Conservation (phyloP, 2,113 vertebrate genomes). For the Coregonus clupeaformis region DNA sequence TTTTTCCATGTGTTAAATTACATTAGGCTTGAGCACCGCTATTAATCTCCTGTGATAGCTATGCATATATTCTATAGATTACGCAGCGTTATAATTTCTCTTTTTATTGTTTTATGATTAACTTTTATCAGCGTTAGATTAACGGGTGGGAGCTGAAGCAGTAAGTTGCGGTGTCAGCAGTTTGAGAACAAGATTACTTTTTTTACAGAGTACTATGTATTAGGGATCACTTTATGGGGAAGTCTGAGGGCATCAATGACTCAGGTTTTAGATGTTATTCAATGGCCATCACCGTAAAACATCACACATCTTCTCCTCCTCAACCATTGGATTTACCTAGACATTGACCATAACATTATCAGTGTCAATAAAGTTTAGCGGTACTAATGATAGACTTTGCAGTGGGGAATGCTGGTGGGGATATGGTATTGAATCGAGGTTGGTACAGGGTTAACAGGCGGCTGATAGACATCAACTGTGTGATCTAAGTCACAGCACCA, state of each 20-base stretch:
- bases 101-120: conserved; percentile 61
- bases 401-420: neutral
- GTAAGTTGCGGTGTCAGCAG: conserved; percentile 52
- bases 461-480: too few species aligned
- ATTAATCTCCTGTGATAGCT: conserved; percentile 54
- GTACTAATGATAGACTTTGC: neutral
- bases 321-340: neutral
- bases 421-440: neutral
- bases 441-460: neutral
- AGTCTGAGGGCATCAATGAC: neutral
- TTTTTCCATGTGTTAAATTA: conserved; percentile 57
- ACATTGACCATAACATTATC: neutral
- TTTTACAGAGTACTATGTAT: neutral
- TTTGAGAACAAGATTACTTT: conserved; percentile 31
- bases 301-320: neutral
- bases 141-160: conserved; percentile 41
- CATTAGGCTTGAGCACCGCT: conserved; percentile 43
- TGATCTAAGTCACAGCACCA: too few species aligned
- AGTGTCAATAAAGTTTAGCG: conserved; percentile 14
- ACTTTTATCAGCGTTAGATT: conserved; percentile 51
- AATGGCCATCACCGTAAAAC: neutral
- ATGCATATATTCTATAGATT: conserved; percentile 56
- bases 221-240: neutral
- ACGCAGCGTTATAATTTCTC: conserved; percentile 47
- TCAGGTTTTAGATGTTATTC: neutral